phyloP scores from a whole-genome alignment of 2,888 invertebrate genomes.

The Agrochola circellaris region DNA sequence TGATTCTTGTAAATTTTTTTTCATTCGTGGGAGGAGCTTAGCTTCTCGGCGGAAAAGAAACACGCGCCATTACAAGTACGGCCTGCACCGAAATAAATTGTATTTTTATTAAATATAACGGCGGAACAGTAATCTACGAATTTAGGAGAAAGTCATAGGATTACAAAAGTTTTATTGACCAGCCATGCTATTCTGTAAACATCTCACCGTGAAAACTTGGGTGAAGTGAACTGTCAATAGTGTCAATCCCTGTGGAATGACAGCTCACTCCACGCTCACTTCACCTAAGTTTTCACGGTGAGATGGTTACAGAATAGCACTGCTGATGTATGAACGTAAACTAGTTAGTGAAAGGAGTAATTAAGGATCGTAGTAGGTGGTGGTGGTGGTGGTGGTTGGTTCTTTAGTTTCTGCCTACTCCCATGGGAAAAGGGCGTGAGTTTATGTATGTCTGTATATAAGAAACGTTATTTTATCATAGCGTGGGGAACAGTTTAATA shows the following conservation, averaged over 20 bases:
- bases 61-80: neutral
- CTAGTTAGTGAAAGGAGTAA: neutral
- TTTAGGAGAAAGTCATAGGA: neutral
- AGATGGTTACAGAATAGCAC: too few relatives aligned
- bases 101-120: neutral
- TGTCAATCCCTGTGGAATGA: too few relatives aligned
- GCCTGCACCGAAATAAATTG: neutral
- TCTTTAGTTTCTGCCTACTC: neutral
- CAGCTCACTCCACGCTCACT: too few relatives aligned
- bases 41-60: neutral
- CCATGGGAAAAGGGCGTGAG: neutral
- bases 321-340: neutral
- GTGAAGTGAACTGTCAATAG: too few relatives aligned
- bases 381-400: too few relatives aligned
- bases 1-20: too few relatives aligned
- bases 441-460: neutral
- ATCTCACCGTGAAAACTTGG: too few relatives aligned
- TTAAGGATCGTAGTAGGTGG: neutral
- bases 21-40: neutral
- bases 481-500: neutral
- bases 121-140: neutral
- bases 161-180: neutral
- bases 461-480: neutral
- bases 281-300: too few relatives aligned
- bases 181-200: too few relatives aligned